Conservation (phyloP, 2,888 invertebrate genomes). For the Erebia ligea region DNA sequence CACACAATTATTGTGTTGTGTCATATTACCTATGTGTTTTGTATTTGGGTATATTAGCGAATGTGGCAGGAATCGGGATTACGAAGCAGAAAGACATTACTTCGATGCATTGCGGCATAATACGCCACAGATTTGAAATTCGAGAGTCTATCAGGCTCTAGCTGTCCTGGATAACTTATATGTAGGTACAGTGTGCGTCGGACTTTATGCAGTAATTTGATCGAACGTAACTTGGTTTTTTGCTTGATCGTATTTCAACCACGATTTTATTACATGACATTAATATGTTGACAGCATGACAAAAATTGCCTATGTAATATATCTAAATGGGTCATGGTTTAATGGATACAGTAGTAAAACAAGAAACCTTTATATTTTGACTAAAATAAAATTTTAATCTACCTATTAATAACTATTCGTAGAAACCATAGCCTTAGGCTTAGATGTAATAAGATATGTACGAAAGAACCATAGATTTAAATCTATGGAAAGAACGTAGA, state of each 20-base stretch:
- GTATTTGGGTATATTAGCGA: no score
- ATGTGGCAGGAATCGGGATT: not conserved
- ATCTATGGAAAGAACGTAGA: no score
- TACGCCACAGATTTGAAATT: not conserved
- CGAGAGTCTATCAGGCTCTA: not conserved
- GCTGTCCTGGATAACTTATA: not conserved
- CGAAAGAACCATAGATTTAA: no score
- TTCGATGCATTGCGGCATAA: slow-evolving; percentile 14
- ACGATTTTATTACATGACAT: not conserved
- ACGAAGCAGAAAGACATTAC: not conserved
- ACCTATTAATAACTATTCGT: no score
- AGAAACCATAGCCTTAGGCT: no score
- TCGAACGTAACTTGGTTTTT: not conserved
- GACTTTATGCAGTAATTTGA: not conserved
- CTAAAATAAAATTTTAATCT: no score
- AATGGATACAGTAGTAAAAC: not conserved
- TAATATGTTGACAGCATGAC: not conserved
- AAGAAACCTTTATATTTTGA: not conserved
- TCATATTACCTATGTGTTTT: no score
- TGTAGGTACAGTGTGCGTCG: not conserved
- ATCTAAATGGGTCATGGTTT: not conserved
- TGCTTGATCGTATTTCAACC: not conserved
- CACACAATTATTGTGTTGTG: no score
- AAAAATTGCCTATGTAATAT: not conserved
- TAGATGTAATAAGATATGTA: no score